Evolutionary conservation across 1,140 invertebrate genomes (phyloP), one percentile per base, ranked within the genome.

Genomic region (Macrosteles quadrilineatus): DNA sequence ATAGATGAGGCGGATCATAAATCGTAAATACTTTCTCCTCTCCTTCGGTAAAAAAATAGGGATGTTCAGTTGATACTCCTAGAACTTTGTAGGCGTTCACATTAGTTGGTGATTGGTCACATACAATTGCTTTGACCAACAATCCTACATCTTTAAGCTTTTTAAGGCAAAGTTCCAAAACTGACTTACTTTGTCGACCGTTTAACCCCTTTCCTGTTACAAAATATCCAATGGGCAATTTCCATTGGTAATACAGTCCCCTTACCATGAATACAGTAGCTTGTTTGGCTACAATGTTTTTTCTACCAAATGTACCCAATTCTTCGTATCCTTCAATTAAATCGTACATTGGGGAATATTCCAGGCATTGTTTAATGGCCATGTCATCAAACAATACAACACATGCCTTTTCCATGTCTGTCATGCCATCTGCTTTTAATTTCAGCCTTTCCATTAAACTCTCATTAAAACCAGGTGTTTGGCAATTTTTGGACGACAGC

Each of bases 361-460:
- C n/a, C n/a, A n/a, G n/a, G n/a, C n/a, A n/a, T 62, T 21, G 19
- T 29, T 62, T 62, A 25, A 62, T 62, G 17, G 57, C 57, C 57
- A 62, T 62, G 27, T 21, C 57, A 62, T 62, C 57, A 62, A 62
- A 62, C 57, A 62, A 21, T 12, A 62, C 23, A 23, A 23, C n/a
- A n/a, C n/a, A n/a, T n/a, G n/a, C n/a, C n/a, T n/a, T n/a, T n/a
- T n/a, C n/a, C n/a, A n/a, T n/a, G 1, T 27, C 57, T 21, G 19
- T 27, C 57, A 62, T 62, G 57, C 19, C 14, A 17, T 21, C 3
- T n/a, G 57, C 1, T 30, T 62, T 6, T 3, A 23, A 12, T 62
- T 30, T 30, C 3, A 62, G n/a, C 14, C 27, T 62, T n/a, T 62
- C 57, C 19, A 62, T 23, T 6, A 62, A 17, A 23, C n/a, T 25